Evolutionary conservation across 2,888 invertebrate genomes (phyloP).

Genomic region (Cepaea hortensis): DNA sequence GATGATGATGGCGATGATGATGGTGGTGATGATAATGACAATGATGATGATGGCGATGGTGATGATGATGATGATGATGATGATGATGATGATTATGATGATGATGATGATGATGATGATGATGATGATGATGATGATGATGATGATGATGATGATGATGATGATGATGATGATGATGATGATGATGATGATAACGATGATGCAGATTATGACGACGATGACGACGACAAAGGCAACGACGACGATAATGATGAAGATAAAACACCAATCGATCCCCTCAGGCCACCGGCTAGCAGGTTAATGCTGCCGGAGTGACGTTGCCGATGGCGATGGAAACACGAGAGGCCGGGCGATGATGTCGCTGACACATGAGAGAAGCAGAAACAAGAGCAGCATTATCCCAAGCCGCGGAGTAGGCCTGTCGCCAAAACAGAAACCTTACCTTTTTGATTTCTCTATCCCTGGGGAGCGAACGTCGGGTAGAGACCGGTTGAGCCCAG

Average conservation of each 20-base stretch:
- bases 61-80: no score
- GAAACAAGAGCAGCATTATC: slow-evolving; percentile 16
- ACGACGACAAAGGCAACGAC: background rate
- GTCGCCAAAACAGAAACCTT: background rate
- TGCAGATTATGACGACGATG: background rate
- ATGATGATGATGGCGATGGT: no score
- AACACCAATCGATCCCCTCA: background rate
- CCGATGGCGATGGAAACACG: background rate
- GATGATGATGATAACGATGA: no score
- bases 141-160: background rate
- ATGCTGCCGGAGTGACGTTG: background rate
- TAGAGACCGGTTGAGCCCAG: background rate
- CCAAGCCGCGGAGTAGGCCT: background rate
- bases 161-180: background rate
- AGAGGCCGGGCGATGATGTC: background rate
- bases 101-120: background rate
- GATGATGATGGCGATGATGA: background rate
- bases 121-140: background rate
- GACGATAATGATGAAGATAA: background rate
- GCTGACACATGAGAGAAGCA: slow-evolving; percentile 2
- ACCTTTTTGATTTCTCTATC: no score
- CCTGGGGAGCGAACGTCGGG: background rate
- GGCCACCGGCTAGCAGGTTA: background rate
- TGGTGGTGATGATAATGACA: background rate
- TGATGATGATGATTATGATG: no score